phyloP scores from a whole-genome alignment of 1,140 invertebrate species.

The Dufourea novaeangliae region DNA sequence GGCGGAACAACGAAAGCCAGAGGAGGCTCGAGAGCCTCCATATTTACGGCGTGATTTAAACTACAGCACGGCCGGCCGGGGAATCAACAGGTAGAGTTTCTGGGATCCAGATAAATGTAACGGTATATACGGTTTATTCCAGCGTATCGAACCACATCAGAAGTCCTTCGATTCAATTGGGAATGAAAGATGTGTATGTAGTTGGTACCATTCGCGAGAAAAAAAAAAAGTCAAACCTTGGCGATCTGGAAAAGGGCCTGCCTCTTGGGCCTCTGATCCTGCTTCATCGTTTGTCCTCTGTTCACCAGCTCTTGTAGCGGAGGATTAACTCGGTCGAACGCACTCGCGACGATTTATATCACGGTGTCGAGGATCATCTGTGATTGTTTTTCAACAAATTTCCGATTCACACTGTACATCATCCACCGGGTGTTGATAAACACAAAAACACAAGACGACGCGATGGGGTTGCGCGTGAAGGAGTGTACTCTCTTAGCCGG shows the following conservation, averaged over 20 bases:
- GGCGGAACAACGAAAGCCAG: neutral
- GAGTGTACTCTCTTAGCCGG: constrained; percentile 67
- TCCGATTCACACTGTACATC: constrained; percentile 43
- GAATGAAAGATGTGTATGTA: no score
- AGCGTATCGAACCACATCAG: constrained; percentile 24
- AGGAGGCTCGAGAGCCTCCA: neutral
- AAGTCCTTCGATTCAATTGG: neutral
- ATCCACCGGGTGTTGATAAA: constrained; percentile 22
- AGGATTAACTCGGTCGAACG: constrained; percentile 22
- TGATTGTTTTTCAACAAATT: neutral
- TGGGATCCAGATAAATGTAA: constrained; percentile 39
- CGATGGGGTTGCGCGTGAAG: constrained; percentile 27
- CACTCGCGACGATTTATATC: constrained; percentile 24
- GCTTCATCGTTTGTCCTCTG: constrained; percentile 75
- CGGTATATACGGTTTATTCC: constrained; percentile 52
- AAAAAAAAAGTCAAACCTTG: constrained; percentile 81
- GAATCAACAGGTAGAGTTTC: constrained; percentile 59
- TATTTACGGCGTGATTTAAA: constrained; percentile 39
- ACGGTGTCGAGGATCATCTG: constrained; percentile 31
- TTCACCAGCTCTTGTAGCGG: constrained; percentile 38
- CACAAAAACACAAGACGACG: constrained; percentile 31
- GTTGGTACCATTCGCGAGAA: no score
- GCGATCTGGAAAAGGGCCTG: constrained; percentile 83
- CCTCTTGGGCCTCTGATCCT: constrained; percentile 74
- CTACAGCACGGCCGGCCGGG: neutral